Evolutionary conservation across 1,140 invertebrate species (phyloP), one percentile per base, ranked within the genome.

Genomic region (Galleria mellonella): DNA sequence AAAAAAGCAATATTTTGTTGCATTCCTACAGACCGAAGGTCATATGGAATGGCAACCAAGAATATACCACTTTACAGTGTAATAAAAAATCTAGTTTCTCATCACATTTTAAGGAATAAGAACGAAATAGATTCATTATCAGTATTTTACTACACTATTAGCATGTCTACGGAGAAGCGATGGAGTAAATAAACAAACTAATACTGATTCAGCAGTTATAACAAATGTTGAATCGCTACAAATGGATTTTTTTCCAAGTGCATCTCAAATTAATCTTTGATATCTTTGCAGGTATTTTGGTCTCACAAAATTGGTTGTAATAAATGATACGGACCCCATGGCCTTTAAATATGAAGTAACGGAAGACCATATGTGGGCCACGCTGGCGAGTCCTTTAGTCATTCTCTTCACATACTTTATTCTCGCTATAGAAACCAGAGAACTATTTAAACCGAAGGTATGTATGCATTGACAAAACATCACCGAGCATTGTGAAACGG

Each of bases 341-440:
- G 53, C 27, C 38, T 84, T 84, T 44, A 50, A 49, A 9, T 84
- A 79, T 31, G 74, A 75, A 56, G 71, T 74, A 10, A 66, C 66
- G 0, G 56, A 78, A 15, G 62, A 74, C 40, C 58, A 70, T 47
- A 74, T 63, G 60, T 85, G 82, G 82, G 72, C 69, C 2, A 72
- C 73, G 0, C 42, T 85, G 12, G 77, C 75, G 6, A 85, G 78
- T 45, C 82, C 82, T 11, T 43, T 85, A 43, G 71, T 85, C 42
- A 83, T 98, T 39, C 89, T 94, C 17, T 89, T 91, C 65, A 89
- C 93, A 0, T 95, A 94, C 67, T 94, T 91, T 59, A 83, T 93
- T 12, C 72, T 94, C 43, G 91, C 90, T 0, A 77, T 93, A 56
- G 92, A 93, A 69, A 90, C 92, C 0, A 88, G 89, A 55, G 90